Evolutionary conservation across 2,888 invertebrate genomes (phyloP).

Genomic region (Siphonodentalium dalli): DNA sequence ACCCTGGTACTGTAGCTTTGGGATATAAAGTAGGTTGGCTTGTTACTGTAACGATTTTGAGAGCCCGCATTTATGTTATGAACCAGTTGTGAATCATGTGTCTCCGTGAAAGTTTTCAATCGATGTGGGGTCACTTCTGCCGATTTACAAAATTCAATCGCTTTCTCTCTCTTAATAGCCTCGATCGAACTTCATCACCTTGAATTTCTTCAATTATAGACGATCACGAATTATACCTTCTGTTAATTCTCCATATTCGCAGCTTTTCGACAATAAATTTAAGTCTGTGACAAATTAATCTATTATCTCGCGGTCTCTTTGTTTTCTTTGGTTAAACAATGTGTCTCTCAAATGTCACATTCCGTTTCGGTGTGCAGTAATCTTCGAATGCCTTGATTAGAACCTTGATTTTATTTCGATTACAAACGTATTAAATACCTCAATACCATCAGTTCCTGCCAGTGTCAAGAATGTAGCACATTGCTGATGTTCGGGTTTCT

Average conservation of each 20-base stretch:
- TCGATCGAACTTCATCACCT: slow-evolving; percentile 9
- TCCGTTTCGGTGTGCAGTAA: slow-evolving; percentile 22
- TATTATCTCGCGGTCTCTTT: slow-evolving; percentile 16
- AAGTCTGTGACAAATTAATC: slow-evolving; percentile 21
- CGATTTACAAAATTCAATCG: slow-evolving; percentile 19
- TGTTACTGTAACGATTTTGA: too few species aligned
- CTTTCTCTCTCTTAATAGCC: slow-evolving; percentile 16
- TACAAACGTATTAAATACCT: slow-evolving; percentile 27
- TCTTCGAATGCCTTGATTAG: slow-evolving; percentile 15
- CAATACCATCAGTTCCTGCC: slow-evolving; percentile 16
- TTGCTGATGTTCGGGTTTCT: slow-evolving; percentile 15
- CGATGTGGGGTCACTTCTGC: slow-evolving; percentile 13
- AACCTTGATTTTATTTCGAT: slow-evolving; percentile 3
- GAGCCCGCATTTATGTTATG: too few species aligned
- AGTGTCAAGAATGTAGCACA: slow-evolving; percentile 11
- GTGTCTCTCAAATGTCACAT: slow-evolving; percentile 25
- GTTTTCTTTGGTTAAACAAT: slow-evolving; percentile 15
- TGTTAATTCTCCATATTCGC: slow-evolving; percentile 23
- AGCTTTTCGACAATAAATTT: slow-evolving; percentile 8
- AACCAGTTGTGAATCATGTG: too few species aligned
- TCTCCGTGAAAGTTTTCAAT: too few species aligned
- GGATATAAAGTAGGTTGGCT: too few species aligned
- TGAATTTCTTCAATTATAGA: slow-evolving; percentile 21
- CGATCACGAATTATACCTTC: slow-evolving; percentile 21
- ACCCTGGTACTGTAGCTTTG: too few species aligned